phyloP scores from a whole-genome alignment of 2,113 vertebrate species.

The Carlito syrichta region DNA sequence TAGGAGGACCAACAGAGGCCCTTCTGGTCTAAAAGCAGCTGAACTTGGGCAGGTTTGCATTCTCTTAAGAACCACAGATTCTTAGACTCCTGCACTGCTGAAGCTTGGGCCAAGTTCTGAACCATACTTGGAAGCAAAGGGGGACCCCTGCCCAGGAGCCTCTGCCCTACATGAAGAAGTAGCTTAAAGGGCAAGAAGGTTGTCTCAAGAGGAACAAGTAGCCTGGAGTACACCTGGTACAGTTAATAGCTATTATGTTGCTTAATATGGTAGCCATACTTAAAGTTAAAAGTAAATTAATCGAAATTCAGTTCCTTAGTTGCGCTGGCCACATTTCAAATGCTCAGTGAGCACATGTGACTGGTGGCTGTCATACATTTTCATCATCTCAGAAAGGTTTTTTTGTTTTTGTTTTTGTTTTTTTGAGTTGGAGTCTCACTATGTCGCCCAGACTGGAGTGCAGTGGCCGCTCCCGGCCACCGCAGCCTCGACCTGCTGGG shows the following conservation, averaged over 20 bases:
- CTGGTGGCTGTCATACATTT: background rate
- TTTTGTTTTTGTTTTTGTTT: no score
- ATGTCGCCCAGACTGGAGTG: no score
- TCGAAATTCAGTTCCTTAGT: background rate
- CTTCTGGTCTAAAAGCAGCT: background rate
- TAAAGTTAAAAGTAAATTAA: background rate
- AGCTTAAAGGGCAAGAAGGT: background rate
- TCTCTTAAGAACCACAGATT: background rate
- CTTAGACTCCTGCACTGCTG: background rate
- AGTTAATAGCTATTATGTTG: background rate
- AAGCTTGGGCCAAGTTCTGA: background rate
- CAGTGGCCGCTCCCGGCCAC: no score
- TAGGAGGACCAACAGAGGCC: constrained; percentile 13
- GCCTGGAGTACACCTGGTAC: no score
- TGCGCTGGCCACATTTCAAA: background rate
- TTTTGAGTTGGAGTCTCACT: no score
- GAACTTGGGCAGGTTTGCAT: background rate
- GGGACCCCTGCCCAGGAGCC: no score
- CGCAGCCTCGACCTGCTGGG: no score
- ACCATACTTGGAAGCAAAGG: background rate
- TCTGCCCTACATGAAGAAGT: background rate
- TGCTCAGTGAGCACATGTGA: background rate
- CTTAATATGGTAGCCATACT: background rate
- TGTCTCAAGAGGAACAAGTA: background rate
- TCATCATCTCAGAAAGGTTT: background rate